Conservation (phyloP, 1,140 invertebrate genomes). For the Aphaenogaster rudis region DNA sequence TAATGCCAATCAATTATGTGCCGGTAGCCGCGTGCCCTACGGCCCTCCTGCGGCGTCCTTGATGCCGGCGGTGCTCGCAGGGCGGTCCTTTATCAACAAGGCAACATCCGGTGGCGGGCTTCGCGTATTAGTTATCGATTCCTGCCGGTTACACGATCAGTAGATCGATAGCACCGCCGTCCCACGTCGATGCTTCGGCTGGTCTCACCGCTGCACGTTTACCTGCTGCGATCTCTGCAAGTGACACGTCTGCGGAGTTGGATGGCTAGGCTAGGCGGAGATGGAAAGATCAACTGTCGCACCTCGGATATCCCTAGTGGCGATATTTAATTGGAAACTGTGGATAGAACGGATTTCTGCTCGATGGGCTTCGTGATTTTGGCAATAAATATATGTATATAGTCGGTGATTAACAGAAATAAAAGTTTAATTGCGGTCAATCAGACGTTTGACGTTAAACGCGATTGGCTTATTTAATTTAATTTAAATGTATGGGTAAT, state of each 20-base stretch:
- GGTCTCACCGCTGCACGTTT: conserved; percentile 32
- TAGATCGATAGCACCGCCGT: conserved; percentile 44
- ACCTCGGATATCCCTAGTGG: conserved; percentile 43
- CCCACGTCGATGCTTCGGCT: conserved; percentile 17
- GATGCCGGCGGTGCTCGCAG: conserved; percentile 36
- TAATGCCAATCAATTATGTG: conserved; percentile 84
- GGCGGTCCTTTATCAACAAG: conserved; percentile 63
- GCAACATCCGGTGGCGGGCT: conserved; percentile 53
- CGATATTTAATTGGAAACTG: conserved; percentile 60
- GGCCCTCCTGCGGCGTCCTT: conserved; percentile 56
- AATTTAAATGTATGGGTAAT: background rate
- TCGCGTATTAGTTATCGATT: conserved; percentile 63
- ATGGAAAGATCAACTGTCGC: conserved; percentile 64
- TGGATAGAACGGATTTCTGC: background rate
- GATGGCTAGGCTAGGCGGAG: conserved; percentile 26
- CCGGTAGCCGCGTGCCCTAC: conserved; percentile 61
- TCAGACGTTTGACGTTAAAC: background rate
- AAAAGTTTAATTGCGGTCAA: background rate
- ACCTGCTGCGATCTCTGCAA: conserved; percentile 60
- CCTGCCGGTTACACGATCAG: conserved; percentile 52
- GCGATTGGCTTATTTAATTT: background rate
- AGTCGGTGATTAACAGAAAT: background rate
- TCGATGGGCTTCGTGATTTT: background rate
- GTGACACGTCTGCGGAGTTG: conserved; percentile 55
- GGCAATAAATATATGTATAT: conserved; percentile 16